Evolutionary conservation across 2,797 vertebrate genomes (phyloP).

Genomic region (Esox lucius): DNA sequence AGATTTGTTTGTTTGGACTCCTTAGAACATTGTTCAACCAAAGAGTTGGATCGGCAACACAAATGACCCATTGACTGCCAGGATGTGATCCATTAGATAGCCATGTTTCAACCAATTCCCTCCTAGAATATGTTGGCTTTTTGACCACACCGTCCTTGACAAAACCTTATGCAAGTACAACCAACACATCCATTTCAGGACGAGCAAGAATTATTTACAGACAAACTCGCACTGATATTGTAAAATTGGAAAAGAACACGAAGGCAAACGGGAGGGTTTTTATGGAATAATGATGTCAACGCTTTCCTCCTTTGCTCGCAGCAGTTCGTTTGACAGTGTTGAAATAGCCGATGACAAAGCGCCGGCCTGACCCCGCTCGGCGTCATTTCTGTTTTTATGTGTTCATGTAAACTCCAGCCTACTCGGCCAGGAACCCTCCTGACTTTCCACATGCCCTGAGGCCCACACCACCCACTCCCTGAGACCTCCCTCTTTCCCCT

Average conservation of each 20-base stretch:
- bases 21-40: no score
- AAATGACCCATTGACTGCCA: no score
- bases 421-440: constrained; percentile 72
- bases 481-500: constrained; percentile 38
- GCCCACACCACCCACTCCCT: constrained; percentile 67
- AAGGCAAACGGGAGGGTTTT: constrained; percentile 46
- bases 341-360: constrained; percentile 73
- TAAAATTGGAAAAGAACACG: constrained; percentile 34
- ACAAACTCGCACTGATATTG: neutral
- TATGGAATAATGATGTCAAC: constrained; percentile 59
- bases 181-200: no score
- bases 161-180: neutral
- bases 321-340: constrained; percentile 57
- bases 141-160: neutral
- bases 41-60: no score
- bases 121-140: no score
- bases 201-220: neutral
- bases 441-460: constrained; percentile 63
- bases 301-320: constrained; percentile 38
- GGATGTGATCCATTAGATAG: no score
- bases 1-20: no score
- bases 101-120: no score
- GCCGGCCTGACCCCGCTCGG: constrained; percentile 49
- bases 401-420: constrained; percentile 60
- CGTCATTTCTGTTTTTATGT: constrained; percentile 69